phyloP scores from a whole-genome alignment of 2,888 invertebrate genomes.

The Pterostichus niger region DNA sequence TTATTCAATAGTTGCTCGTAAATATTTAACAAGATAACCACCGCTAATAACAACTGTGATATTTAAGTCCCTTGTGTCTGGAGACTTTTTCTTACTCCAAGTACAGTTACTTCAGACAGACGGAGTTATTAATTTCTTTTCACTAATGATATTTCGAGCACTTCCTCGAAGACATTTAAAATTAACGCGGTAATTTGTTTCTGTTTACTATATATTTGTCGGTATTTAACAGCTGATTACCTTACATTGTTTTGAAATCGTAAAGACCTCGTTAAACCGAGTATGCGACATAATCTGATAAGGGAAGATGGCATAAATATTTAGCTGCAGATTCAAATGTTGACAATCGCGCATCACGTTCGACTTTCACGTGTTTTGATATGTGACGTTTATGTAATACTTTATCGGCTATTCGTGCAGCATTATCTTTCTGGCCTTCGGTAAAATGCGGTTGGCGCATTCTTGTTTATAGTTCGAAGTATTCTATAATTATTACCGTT shows the following conservation, averaged over 20 bases:
- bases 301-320: constrained; percentile 40
- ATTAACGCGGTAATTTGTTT: constrained; percentile 21
- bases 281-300: constrained; percentile 21
- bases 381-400: constrained; percentile 49
- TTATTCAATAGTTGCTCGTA: constrained; percentile 17
- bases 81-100: neutral
- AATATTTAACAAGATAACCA: constrained; percentile 32
- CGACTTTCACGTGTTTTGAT: constrained; percentile 55
- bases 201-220: constrained; percentile 35
- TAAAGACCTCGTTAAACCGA: too few species aligned
- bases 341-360: constrained; percentile 42
- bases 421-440: constrained; percentile 48
- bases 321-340: constrained; percentile 26
- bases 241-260: constrained; percentile 30
- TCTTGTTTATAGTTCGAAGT: constrained; percentile 44
- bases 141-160: constrained; percentile 25
- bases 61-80: constrained; percentile 13
- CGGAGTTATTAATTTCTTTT: constrained; percentile 24
- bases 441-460: constrained; percentile 45
- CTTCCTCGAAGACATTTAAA: constrained; percentile 36
- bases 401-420: constrained; percentile 39
- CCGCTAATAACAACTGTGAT: constrained; percentile 21
- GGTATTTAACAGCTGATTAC: constrained; percentile 37
- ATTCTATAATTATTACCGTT: constrained; percentile 38
- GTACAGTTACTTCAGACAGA: constrained; percentile 7